Evolutionary conservation across 1,140 invertebrate species (phyloP), one percentile per base, ranked within the genome.

Genomic region (Gryllus bimaculatus): DNA sequence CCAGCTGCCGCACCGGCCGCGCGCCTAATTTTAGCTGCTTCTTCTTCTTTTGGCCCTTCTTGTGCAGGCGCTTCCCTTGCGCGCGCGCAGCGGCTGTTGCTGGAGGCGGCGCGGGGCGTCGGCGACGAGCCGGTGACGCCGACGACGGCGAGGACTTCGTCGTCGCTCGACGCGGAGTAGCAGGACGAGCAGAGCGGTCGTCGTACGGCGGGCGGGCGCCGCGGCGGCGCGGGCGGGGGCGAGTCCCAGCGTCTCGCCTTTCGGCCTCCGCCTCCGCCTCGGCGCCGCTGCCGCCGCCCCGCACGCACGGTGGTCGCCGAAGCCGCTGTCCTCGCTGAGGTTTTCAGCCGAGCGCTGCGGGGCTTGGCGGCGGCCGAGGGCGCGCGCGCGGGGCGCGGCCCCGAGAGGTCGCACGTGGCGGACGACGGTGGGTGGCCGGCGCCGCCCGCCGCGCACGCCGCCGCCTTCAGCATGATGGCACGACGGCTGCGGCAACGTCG

Each of bases 261-360:
- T 66, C 18, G 54, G 10, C 54, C 2, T 13, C 54, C 54, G 54
- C 26, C 26, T 39, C 26, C 1, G 26, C 26, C 26, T 39, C 10
- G 10, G 54, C 54, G 18, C 49, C 49, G 8, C 49, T 15, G 49
- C 49, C 15, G 49, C 49, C 15, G 49, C 49, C 49, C 49, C 49
- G 49, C 49, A 54, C 49, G 20, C 20, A 47, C 15, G 76, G 73
- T 79, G 78, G 82, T 92, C 90, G 80, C 92, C 91, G 85, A 92
- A 93, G 21, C 92, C 92, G 80, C 91, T 92, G 84, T 93, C 92
- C 83, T 93, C 92, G 82, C 91, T 92, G 73, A 93, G 85, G 87
- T 93, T 93, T 83, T 93, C 92, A 5, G 89, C 88, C 47, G 92
- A 93, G 82, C 90, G 89, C 18, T 88, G 87, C 76, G 47, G 78